Base-by-base conservation (phyloP, 1,140 invertebrate species). In the Diorhabda sublineata region DNA sequence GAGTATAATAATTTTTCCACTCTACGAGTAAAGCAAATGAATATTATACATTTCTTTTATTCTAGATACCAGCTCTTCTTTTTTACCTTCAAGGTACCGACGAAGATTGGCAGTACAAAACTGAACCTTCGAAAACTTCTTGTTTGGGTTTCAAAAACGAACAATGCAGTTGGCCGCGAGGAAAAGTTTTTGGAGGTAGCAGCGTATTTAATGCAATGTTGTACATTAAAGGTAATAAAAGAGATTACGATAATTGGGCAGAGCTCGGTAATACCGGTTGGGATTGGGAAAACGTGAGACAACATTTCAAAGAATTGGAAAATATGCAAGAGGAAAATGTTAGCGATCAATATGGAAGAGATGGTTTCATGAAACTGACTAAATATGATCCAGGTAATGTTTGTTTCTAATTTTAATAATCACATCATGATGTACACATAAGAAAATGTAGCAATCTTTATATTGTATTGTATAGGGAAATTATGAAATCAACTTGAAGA, bases 71-170 rank as follows among this genome's bases (percentile, higher is more conserved):
- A 9, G 61, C 58, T 6, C 44, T 73, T 4, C 60, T 73, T 2
- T 75, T 73, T 43, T 71, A 63, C 62, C 60, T 75, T 5, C 70
- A 72, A 71, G 60, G 44, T 0, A 66, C 67, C 0, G 42, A 58
- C 2, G 75, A 75, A 69, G 95, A 97, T 80, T 97, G 94, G 94
- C 87, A 90, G 73, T 97, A 95, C 80, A 91, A 91, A 81, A 96
- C 92, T 0, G 92, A 94, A 73, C 92, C 92, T 0, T 93, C 92
- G 45, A 87, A 87, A 56, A 87, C 87, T 64, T 89, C 91, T 0
- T 94, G 92, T 70, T 82, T 92, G 60, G 92, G 87, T 2, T 61
- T 74, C 61, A 80, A 77, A 66, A 47, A 79, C 8, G 74, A 61
- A 26, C 59, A 52, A 61, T 76, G 73, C 63, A 52, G 43, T 5